phyloP scores from a whole-genome alignment of 2,888 invertebrate species.

The Melanostoma mellinum region DNA sequence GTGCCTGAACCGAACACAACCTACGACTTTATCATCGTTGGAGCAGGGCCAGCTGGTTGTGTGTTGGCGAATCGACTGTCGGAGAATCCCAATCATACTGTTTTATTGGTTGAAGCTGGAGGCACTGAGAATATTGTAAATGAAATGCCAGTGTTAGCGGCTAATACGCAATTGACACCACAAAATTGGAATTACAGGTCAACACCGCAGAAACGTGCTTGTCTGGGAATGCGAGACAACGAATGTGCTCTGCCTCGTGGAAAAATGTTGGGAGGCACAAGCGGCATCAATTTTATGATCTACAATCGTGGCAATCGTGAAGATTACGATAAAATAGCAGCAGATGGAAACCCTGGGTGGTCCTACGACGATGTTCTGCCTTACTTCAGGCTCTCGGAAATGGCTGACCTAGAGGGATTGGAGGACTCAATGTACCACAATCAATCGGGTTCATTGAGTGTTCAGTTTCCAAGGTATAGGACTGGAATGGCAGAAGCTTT shows the following conservation, averaged over 20 bases:
- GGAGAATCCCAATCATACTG: conserved; percentile 81
- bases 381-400: conserved; percentile 84
- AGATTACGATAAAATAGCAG: conserved; percentile 87
- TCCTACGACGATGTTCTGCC: conserved; percentile 84
- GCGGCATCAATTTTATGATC: conserved; percentile 84
- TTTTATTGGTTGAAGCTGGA: conserved; percentile 83
- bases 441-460: conserved; percentile 84
- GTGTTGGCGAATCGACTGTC: conserved; percentile 83
- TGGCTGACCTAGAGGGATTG: conserved; percentile 81
- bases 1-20: conserved; percentile 73
- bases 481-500: conserved; percentile 84
- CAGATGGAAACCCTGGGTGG: conserved; percentile 87
- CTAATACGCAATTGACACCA: conserved; percentile 76
- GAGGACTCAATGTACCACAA: conserved; percentile 83
- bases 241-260: conserved; percentile 82
- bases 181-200: conserved; percentile 87
- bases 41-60: conserved; percentile 82
- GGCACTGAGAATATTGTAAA: conserved; percentile 60
- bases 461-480: conserved; percentile 83
- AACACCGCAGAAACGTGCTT: conserved; percentile 84
- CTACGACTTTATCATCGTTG: conserved; percentile 82
- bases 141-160: conserved; percentile 33
- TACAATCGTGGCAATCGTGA: conserved; percentile 87
- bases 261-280: conserved; percentile 83
- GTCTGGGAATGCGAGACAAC: conserved; percentile 81